Evolutionary conservation across 1,140 invertebrate species (phyloP), one percentile per base, ranked within the genome.

Genomic region (Drosophila leontia): DNA sequence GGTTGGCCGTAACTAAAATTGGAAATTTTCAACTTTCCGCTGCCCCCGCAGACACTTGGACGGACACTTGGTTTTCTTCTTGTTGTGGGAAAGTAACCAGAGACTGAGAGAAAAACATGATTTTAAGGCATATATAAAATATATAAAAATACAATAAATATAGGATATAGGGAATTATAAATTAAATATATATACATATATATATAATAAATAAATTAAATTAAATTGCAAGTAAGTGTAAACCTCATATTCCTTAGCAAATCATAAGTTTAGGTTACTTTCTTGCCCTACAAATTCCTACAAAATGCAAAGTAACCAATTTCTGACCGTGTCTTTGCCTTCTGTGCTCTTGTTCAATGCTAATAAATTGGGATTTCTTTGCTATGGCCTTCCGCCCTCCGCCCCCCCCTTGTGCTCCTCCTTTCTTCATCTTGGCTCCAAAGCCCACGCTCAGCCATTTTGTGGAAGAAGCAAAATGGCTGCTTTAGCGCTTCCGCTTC

Each of bases 401-500:
- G 2, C 15, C 12, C 26, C 23, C 34, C 34, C n/a, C 45, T n/a
- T 42, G 23, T 23, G 9, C 17, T 19, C 7, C n/a, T 12, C 6
- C 19, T 13, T 35, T 17, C 26, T 17, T 45, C n/a, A 45, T 45
- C n/a, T 53, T 7, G 19, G 4, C 11, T 29, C 9, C n/a, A 3
- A 13, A 17, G 32, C 51, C 44, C 17, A 32, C 11, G 11, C 48
- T 51, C 29, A 51, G 50, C 65, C 61, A 69, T 75, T 68, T 67
- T 56, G 63, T n/a, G 39, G 29, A 53, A 29, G 47, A 37, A 45
- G 55, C 75, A 78, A 78, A 78, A 78, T 78, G 75, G 76, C 65
- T 71, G 76, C 65, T 78, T 78, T 78, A 71, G 76, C 76, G 75
- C 76, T 78, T 78, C 75, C 76, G 76, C 17, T 78, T 56, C 59